Percentiles rank a stretch among this genome's conserved stretches.
Conservation (phyloP, 2,113 vertebrate genomes). For the Diadophis punctatus region DNA sequence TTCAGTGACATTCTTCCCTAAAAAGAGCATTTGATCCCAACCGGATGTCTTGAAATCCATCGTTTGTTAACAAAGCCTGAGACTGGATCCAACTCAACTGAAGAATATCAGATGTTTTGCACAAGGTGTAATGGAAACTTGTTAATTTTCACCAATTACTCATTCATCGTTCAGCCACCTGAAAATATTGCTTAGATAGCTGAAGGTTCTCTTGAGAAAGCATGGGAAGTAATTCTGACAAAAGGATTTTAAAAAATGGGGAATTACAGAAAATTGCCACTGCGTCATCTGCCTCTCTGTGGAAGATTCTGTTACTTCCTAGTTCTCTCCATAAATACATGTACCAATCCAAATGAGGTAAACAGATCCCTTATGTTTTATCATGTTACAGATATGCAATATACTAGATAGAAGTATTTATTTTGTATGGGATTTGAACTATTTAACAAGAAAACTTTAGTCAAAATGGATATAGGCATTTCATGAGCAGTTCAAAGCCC, state of each 20-base stretch:
- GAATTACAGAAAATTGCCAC: neutral
- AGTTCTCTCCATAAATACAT: neutral
- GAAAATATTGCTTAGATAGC: neutral
- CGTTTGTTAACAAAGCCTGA: neutral
- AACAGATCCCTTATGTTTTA: neutral
- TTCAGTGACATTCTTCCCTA: neutral
- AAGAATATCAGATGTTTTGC: neutral
- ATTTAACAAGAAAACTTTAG: neutral
- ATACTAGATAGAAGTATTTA: neutral
- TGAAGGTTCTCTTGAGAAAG: neutral
- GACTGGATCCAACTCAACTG: neutral
- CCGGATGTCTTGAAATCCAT: neutral
- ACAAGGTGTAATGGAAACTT: neutral
- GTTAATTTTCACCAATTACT: neutral
- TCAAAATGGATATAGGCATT: neutral
- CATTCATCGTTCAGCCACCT: neutral
- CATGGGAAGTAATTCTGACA: neutral
- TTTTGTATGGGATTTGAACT: neutral
- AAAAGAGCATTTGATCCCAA: neutral
- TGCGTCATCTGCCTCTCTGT: too few relatives aligned
- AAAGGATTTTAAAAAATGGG: neutral
- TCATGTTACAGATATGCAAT: neutral
- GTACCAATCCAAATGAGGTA: neutral
- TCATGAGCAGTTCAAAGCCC: constrained; percentile 4
- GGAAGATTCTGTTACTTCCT: neutral